Base-by-base conservation (phyloP, 2,113 vertebrate species). In the Phyllostomus hastatus region DNA sequence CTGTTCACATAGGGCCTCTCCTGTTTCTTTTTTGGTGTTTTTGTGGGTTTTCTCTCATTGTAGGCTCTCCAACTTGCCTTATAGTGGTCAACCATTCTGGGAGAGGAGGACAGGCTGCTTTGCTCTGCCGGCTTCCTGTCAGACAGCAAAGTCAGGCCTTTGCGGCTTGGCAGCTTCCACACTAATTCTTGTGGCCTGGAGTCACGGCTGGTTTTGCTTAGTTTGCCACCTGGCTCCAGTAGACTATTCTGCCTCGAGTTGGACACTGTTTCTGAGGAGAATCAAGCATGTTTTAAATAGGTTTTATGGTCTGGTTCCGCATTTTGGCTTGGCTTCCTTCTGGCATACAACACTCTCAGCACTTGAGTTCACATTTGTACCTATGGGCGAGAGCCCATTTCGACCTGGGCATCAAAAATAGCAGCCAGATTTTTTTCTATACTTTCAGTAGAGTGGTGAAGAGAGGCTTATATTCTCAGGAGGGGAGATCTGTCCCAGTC, bases 41-140 rank as follows among this genome's bases (percentile, higher is more conserved):
- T 75, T 96, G 93, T 95, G 95, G 95, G 28, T 96, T 98, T 98
- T 96, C 89, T 83, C 81, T 97, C 50, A 96, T 31, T 90, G 89
- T 95, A 75, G 72, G 80, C 67, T 96, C 97, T 98, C 92, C 81
- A 70, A 91, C 57, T 82, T 94, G 80, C 95, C 96, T 93, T 96
- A 85, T 91, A 91, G 76, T 96, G 98, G 92, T 96, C 96, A 98
- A 50, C 84, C 95, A 46, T 96, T 96, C 96, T 72, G 66, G 93
- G 92, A 96, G 88, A 97, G 95, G 80, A 94, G 79, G 46, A 90
- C 50, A 80, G 69, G 67, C 86, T 97, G 93, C 97, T 98, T 97
- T 97, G 59, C 95, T 98, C 97, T 61, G 9, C 97, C 87, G 35
- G 95, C 98, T 98, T 98, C 96, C 97, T 98, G 96, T 97, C 96